Base-by-base conservation (phyloP, 2,888 invertebrate species). In the Paralinhomoeus sp. region DNA sequence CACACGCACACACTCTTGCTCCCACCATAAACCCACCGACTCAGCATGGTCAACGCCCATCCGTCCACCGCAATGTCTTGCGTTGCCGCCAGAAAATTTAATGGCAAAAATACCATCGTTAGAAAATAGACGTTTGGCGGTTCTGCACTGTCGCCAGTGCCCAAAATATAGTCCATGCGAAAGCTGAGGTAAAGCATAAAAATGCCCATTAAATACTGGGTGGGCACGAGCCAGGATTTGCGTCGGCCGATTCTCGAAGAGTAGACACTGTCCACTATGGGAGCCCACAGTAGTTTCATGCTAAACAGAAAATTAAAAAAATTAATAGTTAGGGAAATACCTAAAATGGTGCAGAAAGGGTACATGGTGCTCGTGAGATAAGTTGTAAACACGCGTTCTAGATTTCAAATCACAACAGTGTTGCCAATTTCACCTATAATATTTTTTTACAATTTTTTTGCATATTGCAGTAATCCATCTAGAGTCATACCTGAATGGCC, bases 41-140 rank as follows among this genome's bases (percentile, higher is more conserved):
- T 81, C 2, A 97, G 69, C 87, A 99, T 97, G 1, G 93, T 97
- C 15, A 99, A 69, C 1, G 97, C 97, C 97, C 97, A 99, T 22
- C 97, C 97, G 69, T 99, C 97, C 0, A 99, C 93, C 18, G 89
- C 93, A 58, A 97, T 91, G 64, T 99, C 97, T 69, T 99, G 97
- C 1, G 97, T 97, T 2, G 97, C 93, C 5, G 93, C 93, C 55
- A 99, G 69, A 59, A 93, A 89, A 61, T 91, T 93, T 2, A 97
- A 69, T 44, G 75, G 69, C 62, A 93, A 80, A 67, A 99, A 99
- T 46, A 83, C 70, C 17, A 73, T 58, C 1, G 91, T 91, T 24
- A 97, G 69, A 41, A 78, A 63, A 45, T 70, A 72, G 53, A 84
- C 79, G 55, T 79, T 76, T 0, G 82, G 54, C 22, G 21, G 7